Conservation (phyloP, 1,140 invertebrate genomes). For the Cydia splendana region DNA sequence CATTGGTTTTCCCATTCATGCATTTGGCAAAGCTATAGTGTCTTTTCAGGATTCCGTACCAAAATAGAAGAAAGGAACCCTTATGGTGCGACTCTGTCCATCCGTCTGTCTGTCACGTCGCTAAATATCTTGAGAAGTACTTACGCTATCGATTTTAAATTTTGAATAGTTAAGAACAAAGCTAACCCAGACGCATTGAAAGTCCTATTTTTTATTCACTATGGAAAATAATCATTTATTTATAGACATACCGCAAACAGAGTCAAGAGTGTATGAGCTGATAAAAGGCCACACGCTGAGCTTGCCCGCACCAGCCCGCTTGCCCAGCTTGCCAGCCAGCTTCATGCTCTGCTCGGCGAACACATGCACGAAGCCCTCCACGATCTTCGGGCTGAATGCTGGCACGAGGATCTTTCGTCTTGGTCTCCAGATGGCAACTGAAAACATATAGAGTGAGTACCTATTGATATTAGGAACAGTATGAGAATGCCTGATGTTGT, state of each 20-base stretch:
- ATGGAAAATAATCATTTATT: not conserved
- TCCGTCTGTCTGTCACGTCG: no score
- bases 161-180: no score
- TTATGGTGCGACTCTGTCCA: no score
- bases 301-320: slow-evolving; percentile 33
- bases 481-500: no score
- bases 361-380: slow-evolving; percentile 86
- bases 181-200: no score
- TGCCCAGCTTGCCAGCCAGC: slow-evolving; percentile 65
- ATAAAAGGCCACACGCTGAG: slow-evolving; percentile 58
- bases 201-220: no score
- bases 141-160: no score
- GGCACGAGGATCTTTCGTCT: slow-evolving; percentile 92
- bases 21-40: no score
- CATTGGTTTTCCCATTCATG: not conserved
- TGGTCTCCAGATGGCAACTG: slow-evolving; percentile 86
- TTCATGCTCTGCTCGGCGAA: slow-evolving; percentile 87
- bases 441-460: slow-evolving; percentile 30
- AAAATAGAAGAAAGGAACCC: no score
- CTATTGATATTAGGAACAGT: no score
- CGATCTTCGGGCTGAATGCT: slow-evolving; percentile 92
- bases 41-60: no score
- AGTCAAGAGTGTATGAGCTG: slow-evolving; percentile 62
- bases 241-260: slow-evolving; percentile 61
- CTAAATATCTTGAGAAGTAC: no score